Conservation (phyloP, 1,140 invertebrate species). For the Aradophagus sp. region DNA sequence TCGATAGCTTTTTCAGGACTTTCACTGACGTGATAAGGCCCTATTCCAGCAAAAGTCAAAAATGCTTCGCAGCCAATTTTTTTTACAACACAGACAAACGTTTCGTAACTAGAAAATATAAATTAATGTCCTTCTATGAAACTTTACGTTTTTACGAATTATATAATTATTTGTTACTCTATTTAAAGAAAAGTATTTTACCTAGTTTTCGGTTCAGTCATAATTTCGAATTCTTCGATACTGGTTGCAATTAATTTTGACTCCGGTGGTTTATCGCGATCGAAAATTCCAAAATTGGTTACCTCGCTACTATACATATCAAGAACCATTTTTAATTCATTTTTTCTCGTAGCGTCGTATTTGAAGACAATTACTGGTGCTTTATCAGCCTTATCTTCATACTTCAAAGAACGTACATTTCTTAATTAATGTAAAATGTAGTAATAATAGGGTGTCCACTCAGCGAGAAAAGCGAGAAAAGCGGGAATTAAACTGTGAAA, state of each 20-base stretch:
- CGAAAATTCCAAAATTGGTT: slow-evolving; percentile 70
- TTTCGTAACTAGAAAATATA: slow-evolving; percentile 63
- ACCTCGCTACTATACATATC: slow-evolving; percentile 67
- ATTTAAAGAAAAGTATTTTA: slow-evolving; percentile 31
- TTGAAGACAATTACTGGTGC: slow-evolving; percentile 71
- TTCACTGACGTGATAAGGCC: slow-evolving; percentile 73
- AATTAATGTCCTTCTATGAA: too few species aligned
- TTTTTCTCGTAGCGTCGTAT: slow-evolving; percentile 68
- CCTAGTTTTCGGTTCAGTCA: slow-evolving; percentile 65
- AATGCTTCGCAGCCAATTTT: slow-evolving; percentile 70
- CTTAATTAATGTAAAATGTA: too few species aligned
- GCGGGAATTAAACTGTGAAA: too few species aligned
- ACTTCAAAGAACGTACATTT: too few species aligned
- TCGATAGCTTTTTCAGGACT: slow-evolving; percentile 69
- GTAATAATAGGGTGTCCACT: too few species aligned
- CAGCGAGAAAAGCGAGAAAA: too few species aligned
- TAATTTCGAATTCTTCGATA: slow-evolving; percentile 68
- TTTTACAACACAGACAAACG: slow-evolving; percentile 69
- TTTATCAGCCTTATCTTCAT: slow-evolving; percentile 66
- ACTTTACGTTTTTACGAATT: too few species aligned
- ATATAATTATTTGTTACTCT: too few species aligned
- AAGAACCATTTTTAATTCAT: slow-evolving; percentile 67
- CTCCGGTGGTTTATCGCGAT: slow-evolving; percentile 69
- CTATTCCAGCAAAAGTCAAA: slow-evolving; percentile 72
- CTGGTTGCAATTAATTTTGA: slow-evolving; percentile 65